Conservation (phyloP, 2,888 invertebrate species). For the Apotomis turbidana region DNA sequence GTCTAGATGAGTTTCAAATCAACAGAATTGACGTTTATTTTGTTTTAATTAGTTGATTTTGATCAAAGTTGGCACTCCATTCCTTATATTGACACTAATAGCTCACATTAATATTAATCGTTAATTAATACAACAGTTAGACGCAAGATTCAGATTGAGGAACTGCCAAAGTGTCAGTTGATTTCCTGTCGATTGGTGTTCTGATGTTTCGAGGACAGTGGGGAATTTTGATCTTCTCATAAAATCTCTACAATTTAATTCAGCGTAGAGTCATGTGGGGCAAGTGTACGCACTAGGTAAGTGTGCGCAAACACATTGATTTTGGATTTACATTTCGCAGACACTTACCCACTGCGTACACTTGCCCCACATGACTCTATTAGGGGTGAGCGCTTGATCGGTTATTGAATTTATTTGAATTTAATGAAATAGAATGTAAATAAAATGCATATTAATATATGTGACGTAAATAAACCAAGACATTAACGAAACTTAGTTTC, state of each 20-base stretch:
- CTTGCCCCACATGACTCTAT: too few relatives aligned
- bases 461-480: too few relatives aligned
- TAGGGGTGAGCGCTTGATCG: too few relatives aligned
- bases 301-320: too few relatives aligned
- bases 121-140: conserved; percentile 26
- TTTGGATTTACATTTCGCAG: too few relatives aligned
- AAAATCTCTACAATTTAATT: not conserved
- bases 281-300: too few relatives aligned
- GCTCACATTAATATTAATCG: conserved; percentile 7
- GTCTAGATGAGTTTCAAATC: not conserved
- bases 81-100: conserved; percentile 15
- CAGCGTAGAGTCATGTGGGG: too few relatives aligned
- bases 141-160: not conserved
- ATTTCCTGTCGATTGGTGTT: conserved; percentile 29
- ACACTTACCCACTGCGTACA: too few relatives aligned
- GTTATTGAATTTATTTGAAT: too few relatives aligned
- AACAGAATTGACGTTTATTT: not conserved
- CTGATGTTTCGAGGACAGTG: conserved; percentile 1
- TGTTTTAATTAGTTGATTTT: conserved; percentile 6
- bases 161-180: conserved; percentile 2
- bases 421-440: too few relatives aligned
- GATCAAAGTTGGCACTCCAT: conserved; percentile 14
- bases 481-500: too few relatives aligned
- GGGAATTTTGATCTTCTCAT: not conserved
- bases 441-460: too few relatives aligned